phyloP scores from a whole-genome alignment of 2,113 vertebrate species.

The Indri indri region DNA sequence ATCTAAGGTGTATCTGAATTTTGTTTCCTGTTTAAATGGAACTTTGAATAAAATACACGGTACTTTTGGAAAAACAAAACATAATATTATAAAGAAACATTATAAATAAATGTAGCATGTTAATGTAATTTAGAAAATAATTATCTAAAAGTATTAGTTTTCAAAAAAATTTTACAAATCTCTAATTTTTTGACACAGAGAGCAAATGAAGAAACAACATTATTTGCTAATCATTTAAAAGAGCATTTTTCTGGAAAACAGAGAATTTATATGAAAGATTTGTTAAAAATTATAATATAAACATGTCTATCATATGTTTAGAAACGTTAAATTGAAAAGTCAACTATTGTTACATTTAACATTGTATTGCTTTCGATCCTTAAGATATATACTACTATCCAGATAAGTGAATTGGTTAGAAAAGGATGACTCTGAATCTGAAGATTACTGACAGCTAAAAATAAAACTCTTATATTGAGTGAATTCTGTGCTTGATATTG shows the following conservation, averaged over 20 bases:
- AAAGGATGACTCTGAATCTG: not conserved
- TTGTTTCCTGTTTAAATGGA: not conserved
- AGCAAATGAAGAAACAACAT: conserved; percentile 27
- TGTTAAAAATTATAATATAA: not conserved
- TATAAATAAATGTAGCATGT: not conserved
- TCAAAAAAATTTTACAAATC: conserved; percentile 10
- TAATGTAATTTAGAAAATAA: not conserved
- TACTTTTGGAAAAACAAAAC: not conserved
- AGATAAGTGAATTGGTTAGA: conserved; percentile 1
- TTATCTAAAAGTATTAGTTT: not conserved
- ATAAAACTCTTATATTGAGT: not conserved
- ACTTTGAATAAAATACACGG: conserved; percentile 17
- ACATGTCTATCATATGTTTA: not conserved
- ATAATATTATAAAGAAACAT: not conserved
- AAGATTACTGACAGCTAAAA: not conserved
- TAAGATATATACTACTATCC: not conserved
- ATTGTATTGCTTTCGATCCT: conserved; percentile 10
- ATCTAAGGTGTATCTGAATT: not conserved
- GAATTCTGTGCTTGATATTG: not conserved
- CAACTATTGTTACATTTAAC: not conserved
- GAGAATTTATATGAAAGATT: conserved; percentile 13
- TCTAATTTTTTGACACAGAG: not conserved
- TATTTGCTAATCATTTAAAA: not conserved
- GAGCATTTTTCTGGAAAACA: not conserved
- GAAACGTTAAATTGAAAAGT: not conserved